Base-by-base conservation (phyloP, 1,140 invertebrate genomes). In the Lordiphosa stackelbergi region DNA sequence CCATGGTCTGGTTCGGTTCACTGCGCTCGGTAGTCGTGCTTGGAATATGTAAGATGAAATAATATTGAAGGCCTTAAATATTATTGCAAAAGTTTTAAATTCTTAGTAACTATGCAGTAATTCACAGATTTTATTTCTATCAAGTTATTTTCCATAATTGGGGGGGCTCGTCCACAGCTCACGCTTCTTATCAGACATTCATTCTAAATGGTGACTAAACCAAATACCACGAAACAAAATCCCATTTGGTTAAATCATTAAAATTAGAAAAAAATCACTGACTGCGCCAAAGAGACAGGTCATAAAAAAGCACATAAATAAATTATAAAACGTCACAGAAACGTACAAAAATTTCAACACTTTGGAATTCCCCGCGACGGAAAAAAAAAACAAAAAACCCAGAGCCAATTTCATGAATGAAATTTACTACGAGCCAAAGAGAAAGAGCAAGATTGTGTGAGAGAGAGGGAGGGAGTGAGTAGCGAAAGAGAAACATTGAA, bases 21-120 rank as follows among this genome's bases (percentile, higher is more conserved):
- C 37, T 53, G 34, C 22, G 48, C 51, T 51, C 37, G 46, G 16
- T 31, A 4, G 53, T 43, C 53, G 62, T 69, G 62, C 38, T 62
- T 65, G 56, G 73, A 57, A 78, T 78, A 69, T 79, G 70, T 79
- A 71, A 81, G 40, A 71, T 66, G 66, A 81, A 72, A 81, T 47
- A 55, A n/a, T 16, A 63, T 64, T 69, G 61, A 79, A 71, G 70
- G 66, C 73, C 66, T 40, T n/a, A 11, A 11, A 9, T n/a, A 10
- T 22, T 11, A 24, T 43, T 11, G 8, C 10, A 28, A 28, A n/a
- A 31, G 4, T 22, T 3, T 24, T 1, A 11, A 45, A n/a, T 45
- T 11, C 12, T 11, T 11, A 12, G 1, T 13, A 43, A 6, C 11
- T 24, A 13, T 46, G 8, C n/a, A 13, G 13, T 46, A 13, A 13